Evolutionary conservation across 2,113 vertebrate genomes (phyloP), one percentile per base, ranked within the genome.

Genomic region (Nannospalax galili): DNA sequence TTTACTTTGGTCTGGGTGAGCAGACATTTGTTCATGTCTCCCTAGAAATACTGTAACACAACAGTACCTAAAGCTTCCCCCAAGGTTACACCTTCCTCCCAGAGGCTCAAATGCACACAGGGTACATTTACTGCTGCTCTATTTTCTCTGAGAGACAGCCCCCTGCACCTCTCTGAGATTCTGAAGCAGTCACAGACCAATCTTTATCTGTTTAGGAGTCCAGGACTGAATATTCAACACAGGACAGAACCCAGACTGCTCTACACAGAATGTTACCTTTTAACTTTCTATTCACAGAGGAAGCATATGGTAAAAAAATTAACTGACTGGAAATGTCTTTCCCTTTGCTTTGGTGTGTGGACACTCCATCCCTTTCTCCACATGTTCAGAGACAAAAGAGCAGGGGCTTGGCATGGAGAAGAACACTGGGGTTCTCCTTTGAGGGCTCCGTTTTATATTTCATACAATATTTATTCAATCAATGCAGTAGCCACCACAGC

Each of bases 141-240:
- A 3, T n/a, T 67, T 90, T 48, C 32, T 84, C 75, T 35, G 22
- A 74, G 35, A 52, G 67, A 56, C 40, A 91, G 12, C 48, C 35
- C 17, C 40, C 19, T 70, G 26, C 16, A 4, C 37, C 78, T 70
- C 32, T 37, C 40, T 26, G 28, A 90, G 79, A 84, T 75, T 90
- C 75, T 67, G 56, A 94, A 94, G 95, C 92, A 92, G 65, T 16
- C 75, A 35, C n/a, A 88, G 85, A 62, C 64, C 22, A 37, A 52
- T 90, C 62, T 84, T 94, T 92, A 58, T 96, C 80, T 84, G 75
- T 35, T n/a, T 60, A 56, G 60, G n/a, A 90, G 42, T 22, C 32
- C 24, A 79, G 67, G 28, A 75, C 82, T 52, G 86, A 35, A 48
- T 56, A 40, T 73, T 48, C 45, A 72, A 72, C 67, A 75, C 2